Base-by-base conservation (phyloP, 2,888 invertebrate species). In the Eurytoma adleriae region DNA sequence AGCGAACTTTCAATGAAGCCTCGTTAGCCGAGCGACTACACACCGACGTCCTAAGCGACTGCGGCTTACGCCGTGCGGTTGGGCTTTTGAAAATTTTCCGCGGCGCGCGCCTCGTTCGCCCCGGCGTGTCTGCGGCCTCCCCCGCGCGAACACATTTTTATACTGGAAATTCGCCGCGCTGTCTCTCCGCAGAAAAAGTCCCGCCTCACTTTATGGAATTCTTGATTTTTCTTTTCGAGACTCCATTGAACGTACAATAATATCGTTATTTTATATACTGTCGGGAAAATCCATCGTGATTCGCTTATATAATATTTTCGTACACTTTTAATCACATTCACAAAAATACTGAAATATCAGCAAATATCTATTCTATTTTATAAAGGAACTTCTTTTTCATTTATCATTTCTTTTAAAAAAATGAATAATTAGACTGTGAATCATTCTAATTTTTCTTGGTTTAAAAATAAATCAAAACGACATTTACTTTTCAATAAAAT, bases 1-100 rank as follows among this genome's bases (percentile, higher is more conserved):
- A 78, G 83, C 59, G 76, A 84, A 84, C 83, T 85, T 86, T 87
- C 86, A 87, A 87, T 87, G 86, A 87, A 85, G 86, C 85, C 85
- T 87, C 87, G 87, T 87, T 87, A 87, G 87, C 83, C 80, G 83
- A 84, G 83, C 78, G 83, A 83, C 82, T 81, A 1, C 24, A 24
- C 24, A 2, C 24, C 24, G 24, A 24, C 24, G 24, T 40, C 40
- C 40, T 40, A 40, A 40, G 40, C 40, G 40, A 40, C 40, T 64
- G 62, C 3, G 81, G 76, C 81, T 81, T 66, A 75, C 56, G 72
- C 79, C 70, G 71, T 13, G 64, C 40, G 16, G 52, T 48, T 40
- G 13, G 40, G 79, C 75, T 83, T 84, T 84, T 81, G 81, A 80
- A 83, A 83, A 84, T 83, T 80, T 67, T 70, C 27, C 62, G 59